phyloP scores from a whole-genome alignment of 2,888 invertebrate species.

The Bembecia ichneumoniformis region DNA sequence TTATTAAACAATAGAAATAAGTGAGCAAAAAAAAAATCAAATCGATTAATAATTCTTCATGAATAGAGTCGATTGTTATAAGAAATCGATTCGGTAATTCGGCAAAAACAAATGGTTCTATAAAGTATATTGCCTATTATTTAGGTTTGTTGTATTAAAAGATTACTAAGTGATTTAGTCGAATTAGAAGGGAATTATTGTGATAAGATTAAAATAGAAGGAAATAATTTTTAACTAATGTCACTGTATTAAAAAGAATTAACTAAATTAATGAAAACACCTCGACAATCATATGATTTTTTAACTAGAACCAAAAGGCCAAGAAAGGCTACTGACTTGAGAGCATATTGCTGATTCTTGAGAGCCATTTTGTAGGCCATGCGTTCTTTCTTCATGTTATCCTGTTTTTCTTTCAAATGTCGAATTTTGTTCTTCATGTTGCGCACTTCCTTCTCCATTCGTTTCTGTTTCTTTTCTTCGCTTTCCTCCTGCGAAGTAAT shows the following conservation, averaged over 20 bases:
- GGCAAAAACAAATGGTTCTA: no score
- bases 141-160: neutral
- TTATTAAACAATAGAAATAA: no score
- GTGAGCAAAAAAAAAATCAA: no score
- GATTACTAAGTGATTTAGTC: no score
- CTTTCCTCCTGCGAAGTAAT: conserved; percentile 57
- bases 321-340: conserved; percentile 65
- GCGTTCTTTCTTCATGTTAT: conserved; percentile 84
- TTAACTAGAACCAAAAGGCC: conserved; percentile 8
- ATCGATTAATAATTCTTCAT: no score
- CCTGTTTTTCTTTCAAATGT: conserved; percentile 80
- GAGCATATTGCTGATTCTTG: conserved; percentile 83
- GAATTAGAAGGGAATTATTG: no score
- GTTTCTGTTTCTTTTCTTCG: conserved; percentile 74
- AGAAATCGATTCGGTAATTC: no score
- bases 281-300: conserved; percentile 7
- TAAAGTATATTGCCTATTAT: no score
- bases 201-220: neutral
- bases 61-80: no score
- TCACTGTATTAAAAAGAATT: neutral
- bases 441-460: conserved; percentile 73
- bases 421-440: conserved; percentile 77
- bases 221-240: neutral
- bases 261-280: conserved; percentile 1
- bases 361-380: conserved; percentile 83